phyloP scores from a whole-genome alignment of 2,113 vertebrate species.

The Electrona antarctica region DNA sequence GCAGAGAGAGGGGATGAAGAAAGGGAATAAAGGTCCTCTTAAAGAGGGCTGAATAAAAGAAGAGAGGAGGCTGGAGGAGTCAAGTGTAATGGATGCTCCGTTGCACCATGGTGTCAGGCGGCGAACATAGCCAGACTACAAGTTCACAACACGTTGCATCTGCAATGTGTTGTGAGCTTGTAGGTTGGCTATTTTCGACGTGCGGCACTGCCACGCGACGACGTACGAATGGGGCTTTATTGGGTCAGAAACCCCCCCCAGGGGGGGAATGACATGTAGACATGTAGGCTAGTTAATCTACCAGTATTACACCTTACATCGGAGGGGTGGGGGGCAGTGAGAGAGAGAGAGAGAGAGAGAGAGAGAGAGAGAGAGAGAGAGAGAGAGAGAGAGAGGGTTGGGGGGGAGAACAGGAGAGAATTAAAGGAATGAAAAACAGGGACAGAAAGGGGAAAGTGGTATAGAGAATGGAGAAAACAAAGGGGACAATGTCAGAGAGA shows the following conservation, averaged over 20 bases:
- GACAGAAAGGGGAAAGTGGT: not conserved
- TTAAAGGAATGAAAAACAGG: not conserved
- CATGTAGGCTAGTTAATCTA: constrained; percentile 61
- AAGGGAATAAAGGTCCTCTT: constrained; percentile 26
- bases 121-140: no score
- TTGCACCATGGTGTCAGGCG: no score
- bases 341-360: constrained; percentile 27
- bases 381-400: not conserved
- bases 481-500: constrained; percentile 37
- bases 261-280: constrained; percentile 62
- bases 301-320: constrained; percentile 58
- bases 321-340: not conserved
- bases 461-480: not conserved
- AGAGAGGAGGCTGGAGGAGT: constrained; percentile 66
- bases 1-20: constrained; percentile 21
- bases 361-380: not conserved
- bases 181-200: no score
- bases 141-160: no score
- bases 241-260: constrained; percentile 74
- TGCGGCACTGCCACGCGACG: no score
- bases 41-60: constrained; percentile 53
- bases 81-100: no score
- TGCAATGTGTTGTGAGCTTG: no score
- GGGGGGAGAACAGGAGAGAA: no score
- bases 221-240: constrained; percentile 29